Evolutionary conservation across 2,888 invertebrate genomes (phyloP).

Genomic region (Leucozona laternaria): DNA sequence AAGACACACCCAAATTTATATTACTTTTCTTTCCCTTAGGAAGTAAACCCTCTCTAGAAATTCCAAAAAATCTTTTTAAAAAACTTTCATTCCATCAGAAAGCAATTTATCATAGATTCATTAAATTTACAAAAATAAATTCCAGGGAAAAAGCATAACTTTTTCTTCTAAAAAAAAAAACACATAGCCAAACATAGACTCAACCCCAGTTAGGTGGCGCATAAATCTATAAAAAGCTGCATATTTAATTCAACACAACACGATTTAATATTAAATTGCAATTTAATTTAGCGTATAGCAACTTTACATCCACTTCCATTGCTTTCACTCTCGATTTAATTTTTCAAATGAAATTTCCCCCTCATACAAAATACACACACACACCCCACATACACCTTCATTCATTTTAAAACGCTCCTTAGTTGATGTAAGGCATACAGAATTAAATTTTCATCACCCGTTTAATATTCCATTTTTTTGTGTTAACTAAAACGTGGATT

Average conservation of each 20-base stretch:
- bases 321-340: conserved; percentile 45
- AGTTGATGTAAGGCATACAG: conserved; percentile 7
- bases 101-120: no score
- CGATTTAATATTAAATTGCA: conserved; percentile 52
- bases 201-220: background rate
- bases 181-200: background rate
- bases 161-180: no score
- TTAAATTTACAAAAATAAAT: no score
- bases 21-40: no score
- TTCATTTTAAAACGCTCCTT: background rate
- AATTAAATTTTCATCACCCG: conserved; percentile 31
- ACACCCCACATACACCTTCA: no score
- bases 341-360: background rate
- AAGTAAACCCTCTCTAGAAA: no score
- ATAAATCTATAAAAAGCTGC: background rate
- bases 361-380: background rate
- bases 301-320: conserved; percentile 15
- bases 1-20: no score
- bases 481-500: conserved; percentile 42
- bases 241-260: conserved; percentile 19
- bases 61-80: no score
- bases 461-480: conserved; percentile 9
- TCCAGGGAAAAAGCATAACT: no score
- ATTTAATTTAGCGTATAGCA: conserved; percentile 53
- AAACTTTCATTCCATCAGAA: no score